Percentiles rank a stretch among this genome's conserved stretches.
Evolutionary conservation across 2,113 vertebrate species (phyloP).

Genomic region (Tachysurus vachellii): DNA sequence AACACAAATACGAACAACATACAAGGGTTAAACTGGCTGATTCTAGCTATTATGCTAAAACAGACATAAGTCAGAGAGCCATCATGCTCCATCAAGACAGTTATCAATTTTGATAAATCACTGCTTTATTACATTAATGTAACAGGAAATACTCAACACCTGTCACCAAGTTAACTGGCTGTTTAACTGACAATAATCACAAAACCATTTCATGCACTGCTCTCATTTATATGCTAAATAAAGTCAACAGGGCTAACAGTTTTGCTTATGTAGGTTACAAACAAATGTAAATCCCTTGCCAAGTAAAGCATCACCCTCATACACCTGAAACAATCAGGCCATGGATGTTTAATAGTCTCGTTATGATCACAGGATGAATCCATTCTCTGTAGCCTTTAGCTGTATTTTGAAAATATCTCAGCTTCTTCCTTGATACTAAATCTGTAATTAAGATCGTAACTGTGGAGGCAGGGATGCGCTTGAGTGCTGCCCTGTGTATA

Average conservation of each 20-base stretch:
- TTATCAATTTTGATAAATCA: neutral
- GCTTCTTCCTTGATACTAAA: neutral
- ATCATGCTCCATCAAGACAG: too few species aligned
- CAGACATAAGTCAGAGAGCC: neutral
- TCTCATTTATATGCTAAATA: neutral
- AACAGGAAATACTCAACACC: neutral
- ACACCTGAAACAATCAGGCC: neutral
- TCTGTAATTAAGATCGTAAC: neutral
- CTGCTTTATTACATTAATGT: neutral
- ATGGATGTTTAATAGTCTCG: neutral
- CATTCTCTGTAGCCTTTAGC: neutral
- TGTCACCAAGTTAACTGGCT: neutral
- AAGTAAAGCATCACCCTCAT: neutral
- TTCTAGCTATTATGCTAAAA: neutral
- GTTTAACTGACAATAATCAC: neutral
- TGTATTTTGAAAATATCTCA: neutral
- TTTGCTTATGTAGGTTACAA: neutral
- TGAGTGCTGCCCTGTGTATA: too few species aligned
- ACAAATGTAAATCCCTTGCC: neutral
- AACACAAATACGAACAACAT: too few species aligned
- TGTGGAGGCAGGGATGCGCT: too few species aligned
- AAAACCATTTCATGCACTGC: neutral
- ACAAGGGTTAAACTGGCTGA: neutral
- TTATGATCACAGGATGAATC: neutral
- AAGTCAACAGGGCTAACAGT: too few species aligned